These are phyloP conservation scores for Rhogogaster chlorosoma DNA, from an alignment of 2,888 invertebrate species.

Conservation along the genomic window DNA sequence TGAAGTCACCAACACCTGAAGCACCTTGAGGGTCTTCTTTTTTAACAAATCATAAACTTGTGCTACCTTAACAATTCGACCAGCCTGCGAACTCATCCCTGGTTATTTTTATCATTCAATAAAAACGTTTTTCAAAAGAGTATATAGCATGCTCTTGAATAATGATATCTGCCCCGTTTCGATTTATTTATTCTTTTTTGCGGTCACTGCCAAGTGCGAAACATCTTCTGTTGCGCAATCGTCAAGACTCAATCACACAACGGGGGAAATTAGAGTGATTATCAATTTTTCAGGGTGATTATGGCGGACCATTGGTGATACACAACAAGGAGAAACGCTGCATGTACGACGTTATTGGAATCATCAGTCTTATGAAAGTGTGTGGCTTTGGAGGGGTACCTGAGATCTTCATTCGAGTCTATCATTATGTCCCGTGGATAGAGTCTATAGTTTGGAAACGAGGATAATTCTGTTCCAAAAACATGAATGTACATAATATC, in stretches of 20 bases:
- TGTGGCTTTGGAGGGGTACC: slow-evolving; percentile 77
- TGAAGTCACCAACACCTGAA: too few relatives aligned
- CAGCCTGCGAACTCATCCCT: too few relatives aligned
- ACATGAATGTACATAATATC: neutral
- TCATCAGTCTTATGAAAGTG: slow-evolving; percentile 78
- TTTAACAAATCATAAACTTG: too few relatives aligned
- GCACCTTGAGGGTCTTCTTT: too few relatives aligned
- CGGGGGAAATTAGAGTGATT: neutral
- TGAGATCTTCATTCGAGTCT: slow-evolving; percentile 82
- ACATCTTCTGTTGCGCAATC: neutral
- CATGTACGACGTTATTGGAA: slow-evolving; percentile 79
- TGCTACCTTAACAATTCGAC: too few relatives aligned
- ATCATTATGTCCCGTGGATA: too few relatives aligned
- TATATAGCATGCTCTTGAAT: too few relatives aligned
- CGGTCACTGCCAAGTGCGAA: neutral
- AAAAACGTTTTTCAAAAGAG: too few relatives aligned
- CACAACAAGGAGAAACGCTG: slow-evolving; percentile 76
- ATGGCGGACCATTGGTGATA: slow-evolving; percentile 83
- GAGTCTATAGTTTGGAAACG: slow-evolving; percentile 80
- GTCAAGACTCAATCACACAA: neutral
- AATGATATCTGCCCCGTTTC: too few relatives aligned
- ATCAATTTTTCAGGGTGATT: slow-evolving; percentile 80
- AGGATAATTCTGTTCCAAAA: neutral
- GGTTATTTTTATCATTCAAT: neutral
- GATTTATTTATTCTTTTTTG: too few relatives aligned